Percentiles rank a stretch among this genome's conserved stretches.
These are phyloP conservation scores for Nemurella pictetii DNA, from an alignment of 2,888 invertebrate species.

Conservation along the genomic window DNA sequence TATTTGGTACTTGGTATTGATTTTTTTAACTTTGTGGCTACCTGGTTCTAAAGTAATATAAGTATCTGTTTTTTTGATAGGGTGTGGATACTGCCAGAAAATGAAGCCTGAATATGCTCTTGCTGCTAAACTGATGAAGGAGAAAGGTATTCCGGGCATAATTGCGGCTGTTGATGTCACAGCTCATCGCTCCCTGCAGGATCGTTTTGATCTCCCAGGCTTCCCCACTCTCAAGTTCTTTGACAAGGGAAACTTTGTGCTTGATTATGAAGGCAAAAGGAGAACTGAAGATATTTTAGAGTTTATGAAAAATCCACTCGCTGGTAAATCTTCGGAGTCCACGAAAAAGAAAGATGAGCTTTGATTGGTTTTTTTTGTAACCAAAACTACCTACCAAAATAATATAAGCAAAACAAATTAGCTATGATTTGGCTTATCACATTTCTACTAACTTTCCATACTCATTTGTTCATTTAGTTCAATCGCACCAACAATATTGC, in stretches of 20 bases:
- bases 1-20: neutral
- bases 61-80: slow-evolving; percentile 52
- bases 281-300: slow-evolving; percentile 59
- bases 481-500: neutral
- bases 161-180: slow-evolving; percentile 70
- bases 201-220: slow-evolving; percentile 63
- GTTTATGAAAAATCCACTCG: slow-evolving; percentile 53
- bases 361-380: slow-evolving; percentile 9
- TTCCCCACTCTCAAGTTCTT: slow-evolving; percentile 71
- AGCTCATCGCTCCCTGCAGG: slow-evolving; percentile 61
- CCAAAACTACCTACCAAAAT: neutral
- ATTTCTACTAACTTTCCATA: neutral
- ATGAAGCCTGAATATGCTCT: slow-evolving; percentile 69
- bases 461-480: neutral
- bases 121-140: slow-evolving; percentile 57
- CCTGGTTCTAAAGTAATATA: slow-evolving; percentile 31
- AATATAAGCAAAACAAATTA: neutral
- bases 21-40: neutral
- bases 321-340: neutral
- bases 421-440: neutral
- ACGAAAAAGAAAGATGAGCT: slow-evolving; percentile 38
- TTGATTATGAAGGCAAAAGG: slow-evolving; percentile 62
- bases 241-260: slow-evolving; percentile 56
- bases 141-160: slow-evolving; percentile 51
- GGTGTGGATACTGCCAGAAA: slow-evolving; percentile 73